A percentile compares a stretch with the other conserved stretches of the same genome.
phyloP scores from a whole-genome alignment of 2,113 vertebrate genomes.

The Lethenteron camtschaticum region DNA sequence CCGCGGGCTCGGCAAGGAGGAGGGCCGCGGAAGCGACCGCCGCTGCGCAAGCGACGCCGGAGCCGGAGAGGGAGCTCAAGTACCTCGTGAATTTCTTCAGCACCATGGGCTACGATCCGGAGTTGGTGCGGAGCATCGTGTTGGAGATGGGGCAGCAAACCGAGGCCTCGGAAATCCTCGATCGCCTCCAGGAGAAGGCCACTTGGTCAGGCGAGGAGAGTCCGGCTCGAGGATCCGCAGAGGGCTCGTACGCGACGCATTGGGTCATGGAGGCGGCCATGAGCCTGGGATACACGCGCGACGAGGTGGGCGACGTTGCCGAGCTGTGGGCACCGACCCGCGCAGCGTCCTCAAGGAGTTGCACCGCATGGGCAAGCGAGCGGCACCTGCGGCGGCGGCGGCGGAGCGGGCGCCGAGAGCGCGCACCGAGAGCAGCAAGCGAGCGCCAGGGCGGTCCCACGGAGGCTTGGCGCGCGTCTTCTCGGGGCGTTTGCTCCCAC shows the following conservation, averaged over 20 bases:
- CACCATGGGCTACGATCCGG: slow-evolving; percentile 34
- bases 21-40: slow-evolving; percentile 7
- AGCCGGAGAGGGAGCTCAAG: slow-evolving; percentile 23
- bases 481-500: too few relatives aligned
- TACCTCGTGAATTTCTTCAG: slow-evolving; percentile 37
- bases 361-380: too few relatives aligned
- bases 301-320: background rate
- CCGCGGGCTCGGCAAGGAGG: slow-evolving; percentile 3
- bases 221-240: background rate
- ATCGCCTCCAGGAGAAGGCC: slow-evolving; percentile 30
- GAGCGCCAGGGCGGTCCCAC: too few relatives aligned
- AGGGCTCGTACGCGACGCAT: slow-evolving; percentile 11
- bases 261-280: slow-evolving; percentile 14
- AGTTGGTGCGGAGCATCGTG: slow-evolving; percentile 24
- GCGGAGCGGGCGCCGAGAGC: too few relatives aligned
- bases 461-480: too few relatives aligned
- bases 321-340: background rate
- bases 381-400: too few relatives aligned
- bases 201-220: slow-evolving; percentile 12
- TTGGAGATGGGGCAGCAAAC: slow-evolving; percentile 19
- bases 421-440: too few relatives aligned
- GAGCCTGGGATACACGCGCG: background rate
- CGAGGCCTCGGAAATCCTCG: slow-evolving; percentile 35
- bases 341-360: slow-evolving; percentile 6
- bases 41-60: slow-evolving; percentile 11